Evolutionary conservation across 2,888 invertebrate species (phyloP), one percentile per base, ranked within the genome.

Genomic region (Argyresthia goedartella): DNA sequence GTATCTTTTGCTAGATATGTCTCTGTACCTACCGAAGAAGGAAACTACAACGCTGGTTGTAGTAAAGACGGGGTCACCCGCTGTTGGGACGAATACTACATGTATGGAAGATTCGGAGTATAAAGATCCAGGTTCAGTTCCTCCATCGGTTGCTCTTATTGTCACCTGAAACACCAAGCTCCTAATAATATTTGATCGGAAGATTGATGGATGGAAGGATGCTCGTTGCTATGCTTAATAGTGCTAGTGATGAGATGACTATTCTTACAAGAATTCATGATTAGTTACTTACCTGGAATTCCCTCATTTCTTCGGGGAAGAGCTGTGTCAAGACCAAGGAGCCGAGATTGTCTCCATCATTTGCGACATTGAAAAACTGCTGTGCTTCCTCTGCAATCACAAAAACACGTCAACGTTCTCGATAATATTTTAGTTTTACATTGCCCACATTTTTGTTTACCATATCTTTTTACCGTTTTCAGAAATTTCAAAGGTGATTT

Each of bases 121-220:
- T 1, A 62, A 60, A 0, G 73, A 60, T 0, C 64, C 65, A 0
- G 84, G 81, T 6, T 77, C 77, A 0, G 71, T 74, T 1, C 87
- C 89, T 6, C 85, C 79, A 60, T 89, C 89, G 2, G 76, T 78
- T 0, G 85, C 89, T 34, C 73, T 73, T 48, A 89, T 67, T 7
- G 73, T 82, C 13, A 89, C 64, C 89, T 89, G 55, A 11, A 57
- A 53, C 56, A 55, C 43, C 49, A 7, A 48, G 36, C 25, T 25
- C 6, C 6, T 25, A 25, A 4, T 25, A 6, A 25, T 25, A 25
- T 25, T 25, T 25, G 25, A 25, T 25, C 3, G 25, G 6, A 25
- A 25, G 6, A 6, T 25, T 25, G 2, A n/a, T n/a, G n/a, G n/a
- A n/a, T n/a, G n/a, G n/a, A n/a, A n/a, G n/a, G n/a, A n/a, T n/a